These are phyloP conservation scores for Acrobasis repandana DNA, from an alignment of 2,888 invertebrate genomes.

Conservation along the genomic window DNA sequence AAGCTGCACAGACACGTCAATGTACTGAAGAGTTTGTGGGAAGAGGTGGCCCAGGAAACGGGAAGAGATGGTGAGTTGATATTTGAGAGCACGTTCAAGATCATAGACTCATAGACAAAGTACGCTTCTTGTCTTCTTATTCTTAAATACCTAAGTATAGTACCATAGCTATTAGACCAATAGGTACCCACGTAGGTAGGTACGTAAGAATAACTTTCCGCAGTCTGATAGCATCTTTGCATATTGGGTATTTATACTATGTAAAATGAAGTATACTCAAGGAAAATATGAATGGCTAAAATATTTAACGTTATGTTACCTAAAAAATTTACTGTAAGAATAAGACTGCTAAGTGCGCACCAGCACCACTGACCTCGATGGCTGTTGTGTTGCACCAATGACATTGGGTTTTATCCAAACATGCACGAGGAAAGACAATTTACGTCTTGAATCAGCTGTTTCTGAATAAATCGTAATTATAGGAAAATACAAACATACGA, in stretches of 20 bases:
- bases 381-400: background rate
- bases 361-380: background rate
- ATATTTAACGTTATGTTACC: too few relatives aligned
- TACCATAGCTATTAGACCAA: background rate
- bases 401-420: background rate
- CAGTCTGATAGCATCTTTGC: too few relatives aligned
- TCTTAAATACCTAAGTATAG: background rate
- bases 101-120: conserved; percentile 28
- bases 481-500: background rate
- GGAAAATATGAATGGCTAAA: too few relatives aligned
- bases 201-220: too few relatives aligned
- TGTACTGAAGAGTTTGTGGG: conserved; percentile 30
- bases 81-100: conserved; percentile 17
- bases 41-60: conserved; percentile 29
- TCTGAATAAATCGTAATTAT: background rate
- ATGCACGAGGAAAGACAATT: background rate
- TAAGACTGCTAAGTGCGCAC: too few relatives aligned
- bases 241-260: too few relatives aligned
- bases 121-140: conserved; percentile 11
- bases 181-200: too few relatives aligned
- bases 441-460: background rate
- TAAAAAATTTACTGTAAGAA: too few relatives aligned
- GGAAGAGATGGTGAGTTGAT: conserved; percentile 27
- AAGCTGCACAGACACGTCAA: conserved; percentile 30
- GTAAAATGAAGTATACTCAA: too few relatives aligned